phyloP scores from a whole-genome alignment of 2,888 invertebrate species.

The Latrodectus elegans region DNA sequence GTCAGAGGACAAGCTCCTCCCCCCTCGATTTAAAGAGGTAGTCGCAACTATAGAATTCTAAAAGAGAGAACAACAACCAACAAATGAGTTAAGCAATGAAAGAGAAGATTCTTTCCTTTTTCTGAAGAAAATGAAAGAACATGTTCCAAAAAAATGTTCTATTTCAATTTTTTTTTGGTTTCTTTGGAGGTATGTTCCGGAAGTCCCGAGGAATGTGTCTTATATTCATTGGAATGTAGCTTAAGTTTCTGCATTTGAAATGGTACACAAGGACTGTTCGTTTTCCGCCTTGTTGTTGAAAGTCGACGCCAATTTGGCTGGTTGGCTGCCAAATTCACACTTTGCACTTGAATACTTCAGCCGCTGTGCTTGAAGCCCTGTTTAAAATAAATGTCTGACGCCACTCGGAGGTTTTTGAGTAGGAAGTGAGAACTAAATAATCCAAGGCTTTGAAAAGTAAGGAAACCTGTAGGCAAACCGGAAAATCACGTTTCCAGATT shows the following conservation, averaged over 20 bases:
- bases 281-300: not conserved
- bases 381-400: slow-evolving; percentile 14
- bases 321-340: slow-evolving; percentile 15
- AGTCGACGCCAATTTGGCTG: slow-evolving; percentile 8
- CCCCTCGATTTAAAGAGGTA: slow-evolving; percentile 25
- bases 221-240: slow-evolving; percentile 45
- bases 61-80: slow-evolving; percentile 15
- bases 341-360: slow-evolving; percentile 4
- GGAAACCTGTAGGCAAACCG: too few relatives aligned
- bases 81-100: not conserved
- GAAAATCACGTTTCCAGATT: too few relatives aligned
- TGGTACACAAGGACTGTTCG: too few relatives aligned
- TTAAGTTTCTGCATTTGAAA: not conserved
- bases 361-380: not conserved
- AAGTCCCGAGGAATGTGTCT: not conserved
- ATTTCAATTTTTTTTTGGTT: not conserved
- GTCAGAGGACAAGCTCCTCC: slow-evolving; percentile 4
- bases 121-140: not conserved
- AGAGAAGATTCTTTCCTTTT: slow-evolving; percentile 7
- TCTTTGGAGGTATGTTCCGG: not conserved
- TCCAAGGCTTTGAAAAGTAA: too few relatives aligned
- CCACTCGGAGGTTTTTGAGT: not conserved
- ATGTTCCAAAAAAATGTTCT: slow-evolving; percentile 6
- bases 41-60: slow-evolving; percentile 52
- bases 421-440: too few relatives aligned